A percentile compares a stretch with the other conserved stretches of the same genome.
Conservation (phyloP, 37 sponge, comb jelly and placozoan genomes). For the Amphimedon queenslandica region DNA sequence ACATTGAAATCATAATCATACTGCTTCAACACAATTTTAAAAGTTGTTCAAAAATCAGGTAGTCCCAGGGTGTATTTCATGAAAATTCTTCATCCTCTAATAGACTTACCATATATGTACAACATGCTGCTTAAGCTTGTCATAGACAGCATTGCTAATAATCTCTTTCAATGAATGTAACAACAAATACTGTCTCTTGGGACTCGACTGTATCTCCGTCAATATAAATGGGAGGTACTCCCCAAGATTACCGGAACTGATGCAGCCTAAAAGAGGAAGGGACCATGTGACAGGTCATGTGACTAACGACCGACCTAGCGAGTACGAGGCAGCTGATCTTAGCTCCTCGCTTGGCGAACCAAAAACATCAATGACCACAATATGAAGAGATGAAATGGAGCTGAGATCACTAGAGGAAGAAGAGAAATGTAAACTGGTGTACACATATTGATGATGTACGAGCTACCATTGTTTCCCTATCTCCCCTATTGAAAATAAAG, state of each 20-base stretch:
- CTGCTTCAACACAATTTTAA: too few relatives aligned
- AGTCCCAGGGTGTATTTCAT: too few relatives aligned
- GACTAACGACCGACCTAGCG: constrained; percentile 77
- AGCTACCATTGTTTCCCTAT: constrained; percentile 82
- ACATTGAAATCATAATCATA: too few relatives aligned
- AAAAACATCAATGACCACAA: constrained; percentile 77
- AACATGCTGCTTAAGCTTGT: constrained; percentile 56
- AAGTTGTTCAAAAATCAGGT: too few relatives aligned
- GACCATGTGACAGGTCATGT: not conserved
- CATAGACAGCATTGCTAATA: constrained; percentile 50
- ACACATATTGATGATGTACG: not conserved
- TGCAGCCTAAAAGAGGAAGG: constrained; percentile 51
- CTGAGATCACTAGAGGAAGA: constrained; percentile 80
- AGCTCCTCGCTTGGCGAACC: constrained; percentile 86
- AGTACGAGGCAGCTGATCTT: constrained; percentile 94
- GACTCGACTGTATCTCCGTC: constrained; percentile 79
- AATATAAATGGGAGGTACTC: constrained; percentile 89
- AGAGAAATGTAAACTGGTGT: not conserved
- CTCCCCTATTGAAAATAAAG: constrained; percentile 89
- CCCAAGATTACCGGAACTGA: constrained; percentile 90
- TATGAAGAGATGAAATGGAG: constrained; percentile 45
- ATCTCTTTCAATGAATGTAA: constrained; percentile 97
- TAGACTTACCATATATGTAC: constrained; percentile 58
- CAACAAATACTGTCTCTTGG: constrained; percentile 88
- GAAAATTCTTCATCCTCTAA: not conserved